These are phyloP conservation scores for Machimus rusticus DNA, from an alignment of 2,888 invertebrate species.

Conservation along the genomic window DNA sequence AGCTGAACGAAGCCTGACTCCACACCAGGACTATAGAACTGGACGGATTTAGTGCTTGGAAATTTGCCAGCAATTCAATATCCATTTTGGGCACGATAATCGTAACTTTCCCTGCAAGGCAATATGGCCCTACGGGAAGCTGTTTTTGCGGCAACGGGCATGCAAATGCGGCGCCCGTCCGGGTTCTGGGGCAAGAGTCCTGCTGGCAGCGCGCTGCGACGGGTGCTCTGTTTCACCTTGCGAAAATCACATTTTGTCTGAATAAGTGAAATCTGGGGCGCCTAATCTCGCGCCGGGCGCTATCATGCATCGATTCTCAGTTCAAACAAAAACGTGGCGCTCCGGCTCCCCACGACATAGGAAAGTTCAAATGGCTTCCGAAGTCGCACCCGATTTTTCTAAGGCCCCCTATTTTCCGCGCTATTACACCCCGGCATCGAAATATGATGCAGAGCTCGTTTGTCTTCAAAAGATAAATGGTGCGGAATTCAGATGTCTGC, in stretches of 20 bases:
- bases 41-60: not conserved
- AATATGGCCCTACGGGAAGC: not conserved
- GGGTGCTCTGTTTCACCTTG: not conserved
- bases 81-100: slow-evolving; percentile 7
- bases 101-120: not conserved
- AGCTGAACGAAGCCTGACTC: not conserved
- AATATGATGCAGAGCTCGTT: slow-evolving; percentile 35
- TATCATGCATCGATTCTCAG: slow-evolving; percentile 16
- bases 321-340: not conserved
- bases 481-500: slow-evolving; percentile 37
- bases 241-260: slow-evolving; percentile 8
- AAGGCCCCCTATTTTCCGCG: slow-evolving; percentile 32
- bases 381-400: not conserved
- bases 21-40: not conserved
- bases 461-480: slow-evolving; percentile 37
- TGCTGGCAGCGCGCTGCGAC: not conserved
- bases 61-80: slow-evolving; percentile 21
- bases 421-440: slow-evolving; percentile 20
- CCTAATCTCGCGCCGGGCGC: not conserved
- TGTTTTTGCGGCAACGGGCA: not conserved
- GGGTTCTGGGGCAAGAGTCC: not conserved
- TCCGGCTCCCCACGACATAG: not conserved
- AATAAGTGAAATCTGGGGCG: not conserved
- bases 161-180: not conserved
- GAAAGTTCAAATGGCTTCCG: slow-evolving; percentile 11